Evolutionary conservation across 2,888 invertebrate species (phyloP), one percentile per base, ranked within the genome.

Genomic region (Phengaris arion): DNA sequence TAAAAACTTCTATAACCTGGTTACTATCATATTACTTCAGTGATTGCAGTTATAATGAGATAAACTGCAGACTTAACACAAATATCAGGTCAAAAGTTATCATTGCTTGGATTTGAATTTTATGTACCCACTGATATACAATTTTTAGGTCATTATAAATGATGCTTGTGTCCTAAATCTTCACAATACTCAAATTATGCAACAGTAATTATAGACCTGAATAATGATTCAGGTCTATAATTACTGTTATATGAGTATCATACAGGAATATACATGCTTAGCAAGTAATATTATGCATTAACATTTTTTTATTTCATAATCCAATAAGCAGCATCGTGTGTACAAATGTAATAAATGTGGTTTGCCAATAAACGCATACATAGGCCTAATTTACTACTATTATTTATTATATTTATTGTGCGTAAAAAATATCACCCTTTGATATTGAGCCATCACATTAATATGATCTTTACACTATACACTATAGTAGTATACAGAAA

Each of bases 241-340:
- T 35, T 2, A 35, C 35, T 35, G 35, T 35, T 35, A 35, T 35
- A 4, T 35, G 35, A 2, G 4, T 35, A 64, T 13, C 35, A 35
- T 64, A 35, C 64, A 64, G 35, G 6, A 45, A 64, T 64, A 13
- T 35, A 64, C 64, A 9, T 35, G 64, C 64, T 64, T 6, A 12
- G 35, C 64, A 45, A 64, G 64, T 64, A 64, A 35, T 64, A 64
- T 35, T 64, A 35, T 64, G 64, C 35, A 64, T 64, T 22, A 22
- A 22, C 22, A 22, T 22, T 22, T 22, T 22, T 22, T 64, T 22
- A 64, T 64, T 64, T 64, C 64, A 64, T 35, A 45, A 64, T 64
- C 12, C 64, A 64, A 64, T 64, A 45, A 64, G 22, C 13, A 12
- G 35, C 22, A 64, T 52, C 12, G 52, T 52, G 52, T 52, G 12